Evolutionary conservation across 2,888 invertebrate species (phyloP), one percentile per base, ranked within the genome.

Genomic region (Toxonevra muliebris): DNA sequence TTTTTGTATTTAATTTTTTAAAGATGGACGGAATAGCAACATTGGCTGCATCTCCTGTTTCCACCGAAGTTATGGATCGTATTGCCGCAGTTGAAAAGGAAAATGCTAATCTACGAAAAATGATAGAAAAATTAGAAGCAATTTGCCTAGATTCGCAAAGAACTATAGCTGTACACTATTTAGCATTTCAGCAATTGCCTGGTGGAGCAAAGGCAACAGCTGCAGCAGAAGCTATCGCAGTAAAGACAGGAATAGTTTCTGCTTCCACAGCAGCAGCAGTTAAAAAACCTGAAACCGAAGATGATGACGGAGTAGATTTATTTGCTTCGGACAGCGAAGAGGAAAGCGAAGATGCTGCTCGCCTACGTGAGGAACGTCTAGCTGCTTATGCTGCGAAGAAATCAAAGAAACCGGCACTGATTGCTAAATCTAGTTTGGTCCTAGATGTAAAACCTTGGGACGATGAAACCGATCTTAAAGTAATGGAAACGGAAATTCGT

Each of bases 401-500:
- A 87, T 88, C 95, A 7, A 96, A 94, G 85, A 97, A 98, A 86
- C 93, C 95, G 40, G 90, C 86, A 7, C 86, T 96, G 52, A 93
- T 98, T 84, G 97, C 98, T 66, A 98, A 98, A 86, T 97, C 97
- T 5, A 96, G 92, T 81, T 92, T 98, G 61, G 92, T 98, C 75
- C 87, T 98, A 74, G 97, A 98, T 86, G 92, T 97, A 1, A 98
- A 98, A 83, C 96, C 97, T 42, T 90, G 89, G 89, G 92, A 92
- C 80, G 94, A 95, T 86, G 96, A 96, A 85, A 97, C 97, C 48
- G 94, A 98, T 79, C 94, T 98, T 92, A 89, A 88, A 75, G 89
- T 87, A 68, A 89, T 98, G 90, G 97, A 98, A 86, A 84, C 87
- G 41, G 86, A 87, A 75, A 96, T 97, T 0, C 89, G 97, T 74